phyloP scores from a whole-genome alignment of 2,113 vertebrate species.

The Pipra filicauda region DNA sequence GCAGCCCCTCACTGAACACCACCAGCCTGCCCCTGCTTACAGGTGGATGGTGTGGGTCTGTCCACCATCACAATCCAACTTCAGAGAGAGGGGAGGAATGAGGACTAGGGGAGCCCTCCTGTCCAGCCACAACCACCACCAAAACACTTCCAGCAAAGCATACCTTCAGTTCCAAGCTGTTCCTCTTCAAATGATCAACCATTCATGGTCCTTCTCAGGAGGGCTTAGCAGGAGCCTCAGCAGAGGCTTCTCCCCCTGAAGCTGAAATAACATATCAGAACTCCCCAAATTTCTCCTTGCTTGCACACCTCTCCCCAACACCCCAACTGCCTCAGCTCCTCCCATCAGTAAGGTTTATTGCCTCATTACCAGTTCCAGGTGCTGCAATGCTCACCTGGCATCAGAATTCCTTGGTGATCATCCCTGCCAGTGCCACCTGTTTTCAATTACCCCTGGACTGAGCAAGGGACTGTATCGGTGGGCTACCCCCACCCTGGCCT shows the following conservation, averaged over 20 bases:
- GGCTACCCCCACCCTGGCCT: neutral
- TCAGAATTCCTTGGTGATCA: neutral
- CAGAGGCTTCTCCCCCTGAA: neutral
- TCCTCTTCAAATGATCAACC: neutral
- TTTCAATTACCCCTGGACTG: neutral
- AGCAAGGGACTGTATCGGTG: neutral
- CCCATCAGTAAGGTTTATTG: fast-evolving
- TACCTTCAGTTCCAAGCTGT: neutral
- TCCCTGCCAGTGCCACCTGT: neutral
- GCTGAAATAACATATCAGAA: neutral
- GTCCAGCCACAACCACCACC: neutral
- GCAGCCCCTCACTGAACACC: neutral
- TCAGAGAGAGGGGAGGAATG: fast-evolving
- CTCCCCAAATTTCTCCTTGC: fast-evolving
- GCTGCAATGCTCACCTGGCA: neutral
- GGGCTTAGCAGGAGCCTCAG: neutral
- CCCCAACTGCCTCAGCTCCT: no score
- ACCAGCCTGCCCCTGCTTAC: neutral
- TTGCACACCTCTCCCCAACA: fast-evolving
- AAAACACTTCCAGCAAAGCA: neutral
- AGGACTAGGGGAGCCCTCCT: neutral
- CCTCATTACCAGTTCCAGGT: neutral
- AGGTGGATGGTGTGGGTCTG: neutral
- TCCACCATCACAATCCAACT: no score
- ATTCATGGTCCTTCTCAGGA: fast-evolving